These are phyloP conservation scores for Scaptomyza pallida DNA, from an alignment of 1,140 invertebrate species.

Conservation along the genomic window DNA sequence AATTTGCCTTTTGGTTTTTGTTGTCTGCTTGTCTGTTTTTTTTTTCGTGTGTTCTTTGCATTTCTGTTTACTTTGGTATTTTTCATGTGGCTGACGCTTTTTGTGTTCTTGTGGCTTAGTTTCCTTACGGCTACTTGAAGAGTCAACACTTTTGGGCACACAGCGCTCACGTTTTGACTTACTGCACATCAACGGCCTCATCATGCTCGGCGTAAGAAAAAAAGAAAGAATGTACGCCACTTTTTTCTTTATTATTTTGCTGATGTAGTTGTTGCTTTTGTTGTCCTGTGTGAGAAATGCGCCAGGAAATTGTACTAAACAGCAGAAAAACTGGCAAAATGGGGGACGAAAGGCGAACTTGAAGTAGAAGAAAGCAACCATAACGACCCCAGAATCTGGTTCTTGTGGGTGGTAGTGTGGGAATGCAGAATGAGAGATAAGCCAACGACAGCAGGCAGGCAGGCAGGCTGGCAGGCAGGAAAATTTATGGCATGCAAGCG, in stretches of 20 bases:
- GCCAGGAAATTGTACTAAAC: slow-evolving; percentile 74
- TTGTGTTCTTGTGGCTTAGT: slow-evolving; percentile 9
- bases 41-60: not conserved
- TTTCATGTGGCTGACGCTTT: slow-evolving; percentile 17
- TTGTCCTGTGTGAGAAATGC: slow-evolving; percentile 61
- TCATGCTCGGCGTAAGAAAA: slow-evolving; percentile 68
- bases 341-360: slow-evolving; percentile 29
- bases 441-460: slow-evolving; percentile 58
- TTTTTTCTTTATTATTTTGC: not conserved
- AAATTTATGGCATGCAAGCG: slow-evolving; percentile 72
- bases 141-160: slow-evolving; percentile 40
- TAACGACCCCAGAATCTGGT: slow-evolving; percentile 47
- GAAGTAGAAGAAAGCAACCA: slow-evolving; percentile 50
- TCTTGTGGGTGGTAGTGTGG: not conserved
- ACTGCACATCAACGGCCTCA: slow-evolving; percentile 66
- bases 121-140: slow-evolving; percentile 26
- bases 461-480: slow-evolving; percentile 55
- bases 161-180: slow-evolving; percentile 66
- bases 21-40: not conserved
- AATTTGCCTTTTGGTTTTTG: slow-evolving; percentile 21
- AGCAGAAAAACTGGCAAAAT: slow-evolving; percentile 58
- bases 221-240: slow-evolving; percentile 55
- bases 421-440: slow-evolving; percentile 44
- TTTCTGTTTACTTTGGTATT: slow-evolving; percentile 19
- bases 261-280: slow-evolving; percentile 18